Evolutionary conservation across 2,888 invertebrate species (phyloP).

Genomic region (Campaea margaritaria): DNA sequence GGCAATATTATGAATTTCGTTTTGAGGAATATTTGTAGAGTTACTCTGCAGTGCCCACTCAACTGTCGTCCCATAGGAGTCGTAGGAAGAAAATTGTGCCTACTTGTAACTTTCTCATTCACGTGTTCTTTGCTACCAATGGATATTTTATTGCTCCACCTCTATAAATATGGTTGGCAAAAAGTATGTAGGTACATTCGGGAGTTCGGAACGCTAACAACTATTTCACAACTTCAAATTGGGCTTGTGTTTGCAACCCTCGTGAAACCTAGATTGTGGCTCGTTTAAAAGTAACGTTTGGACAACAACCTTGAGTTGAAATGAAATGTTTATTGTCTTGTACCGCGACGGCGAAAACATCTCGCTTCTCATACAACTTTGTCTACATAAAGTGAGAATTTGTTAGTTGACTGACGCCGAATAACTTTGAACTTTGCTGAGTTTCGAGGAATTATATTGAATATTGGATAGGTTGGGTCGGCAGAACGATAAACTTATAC

Average conservation of each 20-base stretch:
- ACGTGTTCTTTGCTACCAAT: conserved; percentile 30
- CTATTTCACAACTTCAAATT: conserved; percentile 59
- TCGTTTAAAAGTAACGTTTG: conserved; percentile 39
- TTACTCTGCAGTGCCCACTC: conserved; percentile 38
- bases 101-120: conserved; percentile 34
- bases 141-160: conserved; percentile 55
- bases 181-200: conserved; percentile 28
- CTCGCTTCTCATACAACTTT: conserved; percentile 29
- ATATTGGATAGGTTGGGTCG: conserved; percentile 22
- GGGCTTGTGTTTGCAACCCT: conserved; percentile 45
- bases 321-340: conserved; percentile 36
- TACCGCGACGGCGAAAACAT: conserved; percentile 26
- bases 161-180: conserved; percentile 51
- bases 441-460: conserved; percentile 23
- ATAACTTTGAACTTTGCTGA: conserved; percentile 26
- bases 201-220: conserved; percentile 51
- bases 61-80: conserved; percentile 37
- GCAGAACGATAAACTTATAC: neutral
- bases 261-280: conserved; percentile 48
- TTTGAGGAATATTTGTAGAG: conserved; percentile 12
- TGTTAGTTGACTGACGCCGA: conserved; percentile 25
- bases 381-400: conserved; percentile 26
- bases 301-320: conserved; percentile 25
- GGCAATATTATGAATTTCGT: conserved; percentile 1
- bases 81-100: conserved; percentile 42